phyloP scores from a whole-genome alignment of 2,797 vertebrate genomes.

The Cynodonichthys magdalenae region DNA sequence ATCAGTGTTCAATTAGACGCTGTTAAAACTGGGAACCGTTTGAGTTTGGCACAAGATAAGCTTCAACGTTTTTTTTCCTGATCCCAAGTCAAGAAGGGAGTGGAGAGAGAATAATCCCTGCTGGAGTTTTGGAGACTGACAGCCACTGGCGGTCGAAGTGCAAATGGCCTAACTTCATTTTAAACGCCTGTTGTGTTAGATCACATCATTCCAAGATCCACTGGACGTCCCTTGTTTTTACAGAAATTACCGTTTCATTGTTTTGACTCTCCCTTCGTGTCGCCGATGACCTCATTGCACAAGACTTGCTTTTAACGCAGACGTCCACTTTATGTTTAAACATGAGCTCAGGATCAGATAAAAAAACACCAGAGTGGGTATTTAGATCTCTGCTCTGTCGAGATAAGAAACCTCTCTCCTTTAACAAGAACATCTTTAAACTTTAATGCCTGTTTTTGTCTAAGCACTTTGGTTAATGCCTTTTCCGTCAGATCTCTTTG shows the following conservation, averaged over 20 bases:
- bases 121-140: slow-evolving; percentile 32
- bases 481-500: slow-evolving; percentile 32
- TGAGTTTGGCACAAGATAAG: slow-evolving; percentile 52
- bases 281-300: slow-evolving; percentile 28
- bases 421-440: slow-evolving; percentile 42
- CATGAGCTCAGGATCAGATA: slow-evolving; percentile 20
- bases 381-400: slow-evolving; percentile 19
- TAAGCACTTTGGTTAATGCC: slow-evolving; percentile 49
- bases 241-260: slow-evolving; percentile 17
- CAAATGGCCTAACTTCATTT: slow-evolving; percentile 43
- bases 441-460: slow-evolving; percentile 49
- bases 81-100: slow-evolving; percentile 40
- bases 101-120: slow-evolving; percentile 32
- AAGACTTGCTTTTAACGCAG: background rate
- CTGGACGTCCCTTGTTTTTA: slow-evolving; percentile 22
- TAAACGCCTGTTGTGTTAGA: slow-evolving; percentile 47
- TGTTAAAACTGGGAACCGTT: slow-evolving; percentile 57
- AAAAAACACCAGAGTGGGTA: slow-evolving; percentile 20
- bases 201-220: slow-evolving; percentile 33
- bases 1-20: slow-evolving; percentile 74
- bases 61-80: slow-evolving; percentile 25
- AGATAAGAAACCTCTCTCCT: slow-evolving; percentile 24
- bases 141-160: slow-evolving; percentile 22
- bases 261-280: slow-evolving; percentile 40
- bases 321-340: slow-evolving; percentile 2